These are phyloP conservation scores for Colius striatus DNA, from an alignment of 2,113 vertebrate genomes.

Conservation along the genomic window DNA sequence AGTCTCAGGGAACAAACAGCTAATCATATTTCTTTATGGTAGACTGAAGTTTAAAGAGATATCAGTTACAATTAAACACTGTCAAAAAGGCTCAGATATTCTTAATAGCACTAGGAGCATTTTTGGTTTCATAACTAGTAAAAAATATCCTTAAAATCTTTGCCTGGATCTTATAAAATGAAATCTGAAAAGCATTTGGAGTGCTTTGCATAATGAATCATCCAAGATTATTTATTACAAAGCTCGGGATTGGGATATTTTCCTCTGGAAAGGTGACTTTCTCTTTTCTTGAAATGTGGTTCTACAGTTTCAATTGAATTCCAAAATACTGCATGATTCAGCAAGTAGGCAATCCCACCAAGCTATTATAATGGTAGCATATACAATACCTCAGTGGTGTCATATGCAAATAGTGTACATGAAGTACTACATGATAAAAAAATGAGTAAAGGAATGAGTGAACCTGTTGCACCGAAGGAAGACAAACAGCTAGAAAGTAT, in stretches of 20 bases:
- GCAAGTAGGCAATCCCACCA: not conserved
- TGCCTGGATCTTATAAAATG: not conserved
- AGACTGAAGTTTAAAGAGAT: not conserved
- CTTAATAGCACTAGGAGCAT: not conserved
- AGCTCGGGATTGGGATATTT: not conserved
- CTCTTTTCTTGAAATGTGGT: not conserved
- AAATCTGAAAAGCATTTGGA: not conserved
- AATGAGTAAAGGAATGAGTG: not conserved
- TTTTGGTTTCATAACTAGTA: not conserved
- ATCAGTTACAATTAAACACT: not conserved
- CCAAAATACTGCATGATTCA: not conserved
- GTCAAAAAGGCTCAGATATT: not conserved
- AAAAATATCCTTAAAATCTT: not conserved
- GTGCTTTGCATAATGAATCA: not conserved
- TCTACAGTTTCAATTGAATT: not conserved
- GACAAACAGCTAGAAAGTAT: not conserved
- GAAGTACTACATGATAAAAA: not conserved
- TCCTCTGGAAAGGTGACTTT: not conserved
- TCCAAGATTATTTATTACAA: not conserved
- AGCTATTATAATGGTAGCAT: not conserved
- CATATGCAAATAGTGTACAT: not conserved
- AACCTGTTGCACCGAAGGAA: not conserved
- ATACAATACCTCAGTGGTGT: not conserved
- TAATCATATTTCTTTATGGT: not conserved
- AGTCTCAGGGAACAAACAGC: not conserved